phyloP scores from a whole-genome alignment of 2,113 vertebrate genomes.

The Montifringilla adamsi region DNA sequence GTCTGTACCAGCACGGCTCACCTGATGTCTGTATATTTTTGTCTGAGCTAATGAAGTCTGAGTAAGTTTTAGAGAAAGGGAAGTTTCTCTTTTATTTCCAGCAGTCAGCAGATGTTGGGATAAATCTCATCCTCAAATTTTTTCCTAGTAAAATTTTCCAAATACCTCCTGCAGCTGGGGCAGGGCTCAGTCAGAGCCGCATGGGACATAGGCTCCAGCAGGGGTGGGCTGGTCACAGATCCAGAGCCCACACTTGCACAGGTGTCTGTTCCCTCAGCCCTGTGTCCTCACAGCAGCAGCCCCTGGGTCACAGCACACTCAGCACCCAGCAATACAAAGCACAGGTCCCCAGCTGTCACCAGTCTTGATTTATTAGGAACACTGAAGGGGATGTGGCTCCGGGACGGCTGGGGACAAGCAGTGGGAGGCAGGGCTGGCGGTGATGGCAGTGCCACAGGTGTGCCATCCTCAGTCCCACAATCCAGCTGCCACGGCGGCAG shows the following conservation, averaged over 20 bases:
- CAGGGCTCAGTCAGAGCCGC: not conserved
- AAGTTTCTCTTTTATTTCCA: not conserved
- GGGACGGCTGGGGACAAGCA: not conserved
- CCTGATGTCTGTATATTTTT: not conserved
- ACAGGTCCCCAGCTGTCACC: not conserved
- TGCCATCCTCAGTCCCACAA: rapidly evolving
- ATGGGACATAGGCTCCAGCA: rapidly evolving
- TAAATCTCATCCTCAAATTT: not conserved
- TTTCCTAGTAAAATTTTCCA: not conserved
- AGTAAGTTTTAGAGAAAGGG: not conserved
- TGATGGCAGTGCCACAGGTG: not conserved
- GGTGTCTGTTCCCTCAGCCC: not conserved
- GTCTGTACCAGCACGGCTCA: not conserved
- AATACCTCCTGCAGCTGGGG: not conserved
- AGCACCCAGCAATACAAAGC: not conserved
- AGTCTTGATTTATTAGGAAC: constrained; percentile 17
- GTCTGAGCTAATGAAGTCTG: constrained; percentile 26
- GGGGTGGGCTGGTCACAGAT: not conserved
- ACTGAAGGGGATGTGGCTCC: not conserved
- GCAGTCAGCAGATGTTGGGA: not conserved
- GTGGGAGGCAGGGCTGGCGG: not conserved
- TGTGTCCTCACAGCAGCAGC: rapidly evolving
- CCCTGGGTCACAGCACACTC: not conserved
- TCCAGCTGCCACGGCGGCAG: not conserved
- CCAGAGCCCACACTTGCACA: not conserved